Evolutionary conservation across 2,888 invertebrate genomes (phyloP), one percentile per base, ranked within the genome.

Genomic region (Sesia bembeciformis): DNA sequence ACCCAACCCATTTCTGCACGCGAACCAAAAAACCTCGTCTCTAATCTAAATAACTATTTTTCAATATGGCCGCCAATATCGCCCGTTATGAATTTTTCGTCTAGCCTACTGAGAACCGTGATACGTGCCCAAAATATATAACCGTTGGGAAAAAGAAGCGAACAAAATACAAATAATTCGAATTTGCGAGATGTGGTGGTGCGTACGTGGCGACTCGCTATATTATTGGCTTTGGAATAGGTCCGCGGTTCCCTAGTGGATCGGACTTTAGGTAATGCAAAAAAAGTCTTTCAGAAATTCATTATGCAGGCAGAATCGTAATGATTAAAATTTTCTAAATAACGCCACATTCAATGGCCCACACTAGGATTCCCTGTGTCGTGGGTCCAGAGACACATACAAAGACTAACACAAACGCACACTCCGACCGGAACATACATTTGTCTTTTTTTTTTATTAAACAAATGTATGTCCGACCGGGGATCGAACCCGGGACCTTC

Each of bases 11-110:
- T 23, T 23, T 23, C 23, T 23, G 23, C 23, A 23, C 23, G 23
- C 1, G 23, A 2, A 23, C 23, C 23, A 23, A 23, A 23, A 23
- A 23, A 2, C 23, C 23, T 23, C 1, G 23, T 8, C 49, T 58
- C 62, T 75, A 77, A 82, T 78, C 79, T 78, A 80, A 82, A 83
- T 81, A 84, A 84, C 82, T 82, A 85, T 81, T 84, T 86, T 86
- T 86, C 84, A 86, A 86, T 86, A 84, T 73, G 76, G 74, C 73
- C 58, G 51, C 55, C 74, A 74, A 76, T 76, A 78, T 73, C 60
- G 68, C 67, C 61, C 70, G 77, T 76, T 81, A 84, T 85, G 84
- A 84, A 85, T 85, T 84, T 81, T 53, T 78, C 68, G 74, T 74
- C 65, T 68, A 69, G 70, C 74, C 72, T 72, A 69, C 68, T 71